A percentile compares a stretch with the other conserved stretches of the same genome.
phyloP scores from a whole-genome alignment of 2,113 vertebrate species.

The Connochaetes taurinus region DNA sequence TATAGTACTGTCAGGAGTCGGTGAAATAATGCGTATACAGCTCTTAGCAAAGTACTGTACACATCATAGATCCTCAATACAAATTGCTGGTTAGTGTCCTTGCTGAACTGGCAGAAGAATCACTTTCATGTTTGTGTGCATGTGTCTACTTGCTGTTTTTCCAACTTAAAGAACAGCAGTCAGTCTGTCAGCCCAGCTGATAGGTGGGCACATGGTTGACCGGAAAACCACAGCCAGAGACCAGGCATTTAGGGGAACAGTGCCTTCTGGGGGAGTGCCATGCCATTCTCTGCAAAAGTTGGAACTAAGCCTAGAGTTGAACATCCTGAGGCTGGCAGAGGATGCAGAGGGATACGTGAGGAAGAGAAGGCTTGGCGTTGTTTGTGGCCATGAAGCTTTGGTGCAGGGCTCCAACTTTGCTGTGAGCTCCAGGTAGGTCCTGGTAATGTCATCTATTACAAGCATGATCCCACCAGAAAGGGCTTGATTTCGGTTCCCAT shows the following conservation, averaged over 20 bases:
- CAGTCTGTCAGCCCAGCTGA: not conserved
- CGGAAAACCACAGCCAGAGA: not conserved
- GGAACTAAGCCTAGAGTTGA: not conserved
- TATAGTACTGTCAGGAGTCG: not conserved
- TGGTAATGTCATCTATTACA: not conserved
- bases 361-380: not conserved
- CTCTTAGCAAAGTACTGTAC: not conserved
- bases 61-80: not conserved
- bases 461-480: not conserved
- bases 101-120: not conserved
- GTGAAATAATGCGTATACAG: not conserved
- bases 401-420: not conserved
- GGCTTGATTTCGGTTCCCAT: not conserved
- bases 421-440: not conserved
- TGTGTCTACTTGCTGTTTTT: not conserved
- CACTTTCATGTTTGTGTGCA: not conserved
- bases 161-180: not conserved
- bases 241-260: not conserved
- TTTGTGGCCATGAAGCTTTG: not conserved
- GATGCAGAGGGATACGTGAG: not conserved
- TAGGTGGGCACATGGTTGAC: not conserved
- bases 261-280: not conserved
- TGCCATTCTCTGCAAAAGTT: not conserved
- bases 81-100: not conserved
- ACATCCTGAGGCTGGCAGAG: not conserved